A percentile compares a stretch with the other conserved stretches of the same genome.
phyloP scores from a whole-genome alignment of 2,888 invertebrate genomes.

The Calameuta idolon region DNA sequence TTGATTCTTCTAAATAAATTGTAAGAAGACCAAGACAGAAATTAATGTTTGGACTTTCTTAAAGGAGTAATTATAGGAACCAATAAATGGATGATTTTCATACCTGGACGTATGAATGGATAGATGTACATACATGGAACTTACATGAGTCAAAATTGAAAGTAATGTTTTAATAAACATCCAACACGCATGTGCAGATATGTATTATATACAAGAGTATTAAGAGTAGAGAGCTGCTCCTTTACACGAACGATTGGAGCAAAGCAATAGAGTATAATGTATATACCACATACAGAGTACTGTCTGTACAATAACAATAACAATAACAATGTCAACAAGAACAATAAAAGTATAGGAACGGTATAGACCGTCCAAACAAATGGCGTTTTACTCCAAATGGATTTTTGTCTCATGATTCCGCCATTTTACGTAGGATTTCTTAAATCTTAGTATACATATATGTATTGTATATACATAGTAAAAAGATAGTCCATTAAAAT shows the following conservation, averaged over 20 bases:
- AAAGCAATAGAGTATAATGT: neutral
- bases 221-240: neutral
- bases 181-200: neutral
- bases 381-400: neutral
- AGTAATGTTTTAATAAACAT: neutral
- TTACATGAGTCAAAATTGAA: neutral
- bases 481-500: neutral
- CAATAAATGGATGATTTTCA: neutral
- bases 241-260: neutral
- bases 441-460: neutral
- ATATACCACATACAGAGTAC: neutral
- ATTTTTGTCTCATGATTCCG: neutral
- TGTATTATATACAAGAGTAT: neutral
- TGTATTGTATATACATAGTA: neutral
- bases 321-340: slow-evolving; percentile 50
- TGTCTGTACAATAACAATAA: slow-evolving; percentile 49
- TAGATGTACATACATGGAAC: neutral
- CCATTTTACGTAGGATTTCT: neutral
- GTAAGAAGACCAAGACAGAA: neutral
- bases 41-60: neutral
- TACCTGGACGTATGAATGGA: neutral
- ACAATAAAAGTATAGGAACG: slow-evolving; percentile 19
- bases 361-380: neutral
- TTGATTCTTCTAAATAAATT: neutral
- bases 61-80: neutral